Percentiles rank a stretch among this genome's conserved stretches.
Conservation (phyloP, 2,888 invertebrate genomes). For the Tiliacea citrago region DNA sequence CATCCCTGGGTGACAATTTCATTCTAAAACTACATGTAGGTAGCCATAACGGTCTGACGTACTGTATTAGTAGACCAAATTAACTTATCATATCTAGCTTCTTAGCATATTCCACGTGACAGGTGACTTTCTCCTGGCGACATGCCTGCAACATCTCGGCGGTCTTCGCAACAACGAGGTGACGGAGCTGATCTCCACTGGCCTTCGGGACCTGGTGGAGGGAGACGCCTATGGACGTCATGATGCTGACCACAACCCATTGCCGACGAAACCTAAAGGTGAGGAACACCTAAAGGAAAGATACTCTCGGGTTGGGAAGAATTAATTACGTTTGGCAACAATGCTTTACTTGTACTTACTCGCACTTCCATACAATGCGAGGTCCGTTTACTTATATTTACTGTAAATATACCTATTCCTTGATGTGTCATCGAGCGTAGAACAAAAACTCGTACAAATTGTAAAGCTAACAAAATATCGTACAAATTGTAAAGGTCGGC, state of each 20-base stretch:
- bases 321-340: too few relatives aligned
- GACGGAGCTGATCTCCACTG: conserved; percentile 85
- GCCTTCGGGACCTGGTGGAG: conserved; percentile 85
- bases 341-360: neutral
- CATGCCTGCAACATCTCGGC: conserved; percentile 82
- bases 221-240: conserved; percentile 83
- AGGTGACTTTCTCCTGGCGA: conserved; percentile 87
- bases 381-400: neutral
- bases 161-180: conserved; percentile 84
- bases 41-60: too few relatives aligned
- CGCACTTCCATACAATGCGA: neutral
- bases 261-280: conserved; percentile 84
- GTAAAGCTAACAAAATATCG: neutral
- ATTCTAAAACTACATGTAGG: neutral
- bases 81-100: neutral
- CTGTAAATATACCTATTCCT: neutral
- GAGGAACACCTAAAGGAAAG: neutral
- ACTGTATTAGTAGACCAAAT: neutral
- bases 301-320: too few relatives aligned
- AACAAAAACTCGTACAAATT: too few relatives aligned
- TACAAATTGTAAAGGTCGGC: too few relatives aligned
- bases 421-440: neutral
- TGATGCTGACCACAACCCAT: conserved; percentile 78
- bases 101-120: conserved; percentile 6
- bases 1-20: neutral